These are phyloP conservation scores for Glyptemys insculpta DNA, from an alignment of 2,797 vertebrate genomes.

Conservation along the genomic window DNA sequence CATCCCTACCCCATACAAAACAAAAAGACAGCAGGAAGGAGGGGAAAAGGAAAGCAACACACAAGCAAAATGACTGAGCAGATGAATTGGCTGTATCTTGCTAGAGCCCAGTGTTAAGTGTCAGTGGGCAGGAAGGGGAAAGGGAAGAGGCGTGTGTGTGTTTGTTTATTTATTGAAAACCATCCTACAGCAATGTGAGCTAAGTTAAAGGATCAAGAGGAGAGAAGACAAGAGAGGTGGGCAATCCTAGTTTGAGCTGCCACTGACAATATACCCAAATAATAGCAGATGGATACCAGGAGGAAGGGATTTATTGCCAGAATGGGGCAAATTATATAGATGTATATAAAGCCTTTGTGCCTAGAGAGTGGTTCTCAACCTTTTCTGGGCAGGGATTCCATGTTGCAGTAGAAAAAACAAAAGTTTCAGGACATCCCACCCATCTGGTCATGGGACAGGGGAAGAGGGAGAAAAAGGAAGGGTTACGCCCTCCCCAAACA, in stretches of 20 bases:
- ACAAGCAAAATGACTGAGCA: not conserved
- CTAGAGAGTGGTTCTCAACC: not conserved
- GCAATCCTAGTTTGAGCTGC: not conserved
- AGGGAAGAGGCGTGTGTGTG: not conserved
- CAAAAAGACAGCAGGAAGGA: not conserved
- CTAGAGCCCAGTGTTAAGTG: not conserved
- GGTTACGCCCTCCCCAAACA: not conserved
- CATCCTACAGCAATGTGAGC: not conserved
- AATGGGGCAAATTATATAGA: not conserved
- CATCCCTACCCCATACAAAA: not conserved
- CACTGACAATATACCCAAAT: not conserved
- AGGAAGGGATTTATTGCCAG: not conserved
- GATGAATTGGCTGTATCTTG: not conserved
- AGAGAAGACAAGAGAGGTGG: not conserved
- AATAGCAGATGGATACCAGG: not conserved
- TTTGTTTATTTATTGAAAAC: not conserved
- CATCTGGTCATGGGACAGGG: not conserved
- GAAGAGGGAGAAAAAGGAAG: not conserved
- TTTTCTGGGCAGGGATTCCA: not conserved
- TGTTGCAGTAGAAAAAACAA: not conserved
- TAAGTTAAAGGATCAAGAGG: not conserved
- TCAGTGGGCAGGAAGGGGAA: not conserved
- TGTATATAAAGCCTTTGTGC: not conserved
- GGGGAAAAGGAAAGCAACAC: not conserved
- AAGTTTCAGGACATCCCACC: not conserved